These are phyloP conservation scores for Dioctria rufipes DNA, from an alignment of 2,888 invertebrate species.

Conservation along the genomic window DNA sequence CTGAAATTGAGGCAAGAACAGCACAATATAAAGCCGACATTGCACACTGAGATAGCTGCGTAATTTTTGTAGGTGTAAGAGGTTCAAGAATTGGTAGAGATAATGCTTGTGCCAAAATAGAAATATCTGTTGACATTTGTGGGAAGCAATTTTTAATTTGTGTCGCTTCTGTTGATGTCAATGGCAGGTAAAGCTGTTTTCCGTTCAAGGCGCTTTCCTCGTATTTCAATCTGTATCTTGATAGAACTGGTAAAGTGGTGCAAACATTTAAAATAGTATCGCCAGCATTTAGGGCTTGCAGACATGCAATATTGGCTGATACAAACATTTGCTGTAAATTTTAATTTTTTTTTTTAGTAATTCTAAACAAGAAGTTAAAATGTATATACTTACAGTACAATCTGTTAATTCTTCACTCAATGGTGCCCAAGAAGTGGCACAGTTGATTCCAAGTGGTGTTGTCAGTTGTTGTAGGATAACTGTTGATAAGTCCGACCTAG, in stretches of 20 bases:
- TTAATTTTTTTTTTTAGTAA: not conserved
- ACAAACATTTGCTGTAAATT: conserved; percentile 81
- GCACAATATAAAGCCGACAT: conserved; percentile 88
- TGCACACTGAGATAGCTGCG: conserved; percentile 85
- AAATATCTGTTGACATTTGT: conserved; percentile 87
- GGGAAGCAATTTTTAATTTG: conserved; percentile 80
- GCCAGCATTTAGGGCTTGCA: conserved; percentile 88
- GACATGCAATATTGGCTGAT: conserved; percentile 82
- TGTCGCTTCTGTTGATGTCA: conserved; percentile 81
- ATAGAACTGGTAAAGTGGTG: conserved; percentile 79
- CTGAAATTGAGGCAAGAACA: conserved; percentile 79
- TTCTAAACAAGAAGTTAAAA: not conserved
- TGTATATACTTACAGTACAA: conserved; percentile 67
- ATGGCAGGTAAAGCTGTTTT: conserved; percentile 78
- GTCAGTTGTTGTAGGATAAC: conserved; percentile 83
- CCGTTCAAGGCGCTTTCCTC: conserved; percentile 73
- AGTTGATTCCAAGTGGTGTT: conserved; percentile 77
- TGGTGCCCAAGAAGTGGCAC: conserved; percentile 71
- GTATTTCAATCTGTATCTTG: conserved; percentile 74
- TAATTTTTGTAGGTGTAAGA: conserved; percentile 85
- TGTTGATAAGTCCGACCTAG: conserved; percentile 79
- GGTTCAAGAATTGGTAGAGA: conserved; percentile 92
- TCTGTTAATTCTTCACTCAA: conserved; percentile 71
- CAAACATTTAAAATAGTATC: conserved; percentile 87
- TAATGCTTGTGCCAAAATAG: conserved; percentile 84